A percentile compares a stretch with the other conserved stretches of the same genome.
These are phyloP conservation scores for Rhinolophus ferrumequinum DNA, from an alignment of 2,113 vertebrate species.

Conservation along the genomic window DNA sequence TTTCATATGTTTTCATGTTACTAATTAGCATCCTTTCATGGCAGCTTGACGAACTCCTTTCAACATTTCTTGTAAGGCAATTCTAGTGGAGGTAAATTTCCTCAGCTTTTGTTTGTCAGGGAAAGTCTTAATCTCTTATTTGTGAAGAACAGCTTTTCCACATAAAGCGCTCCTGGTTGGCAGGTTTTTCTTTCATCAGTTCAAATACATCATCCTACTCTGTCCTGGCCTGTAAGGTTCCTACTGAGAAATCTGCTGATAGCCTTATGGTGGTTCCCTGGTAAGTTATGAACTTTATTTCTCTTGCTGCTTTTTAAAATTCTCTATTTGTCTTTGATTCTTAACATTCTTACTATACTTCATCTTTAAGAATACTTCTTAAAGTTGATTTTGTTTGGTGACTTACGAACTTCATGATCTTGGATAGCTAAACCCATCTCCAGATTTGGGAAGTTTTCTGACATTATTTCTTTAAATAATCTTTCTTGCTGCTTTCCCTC, in stretches of 20 bases:
- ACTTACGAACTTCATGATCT: neutral
- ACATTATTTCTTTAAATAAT: neutral
- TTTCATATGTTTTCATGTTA: neutral
- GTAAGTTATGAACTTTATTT: neutral
- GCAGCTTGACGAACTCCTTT: neutral
- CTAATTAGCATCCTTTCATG: neutral
- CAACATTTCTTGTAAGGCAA: neutral
- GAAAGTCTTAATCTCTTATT: neutral
- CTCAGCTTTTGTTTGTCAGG: neutral
- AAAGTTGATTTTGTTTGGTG: neutral
- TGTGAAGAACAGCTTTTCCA: neutral
- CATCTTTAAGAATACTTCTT: neutral
- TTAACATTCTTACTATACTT: neutral
- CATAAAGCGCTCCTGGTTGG: neutral
- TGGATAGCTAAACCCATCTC: neutral
- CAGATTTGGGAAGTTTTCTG: neutral
- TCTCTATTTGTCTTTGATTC: neutral
- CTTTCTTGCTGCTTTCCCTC: neutral
- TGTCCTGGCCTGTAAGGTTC: neutral
- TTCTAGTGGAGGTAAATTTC: neutral
- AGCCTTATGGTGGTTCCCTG: neutral
- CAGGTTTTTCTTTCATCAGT: neutral
- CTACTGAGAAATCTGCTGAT: neutral
- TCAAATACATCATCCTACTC: neutral
- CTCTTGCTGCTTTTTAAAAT: neutral